Base-by-base conservation (phyloP, 2,888 invertebrate genomes). In the Andrena praecox region DNA sequence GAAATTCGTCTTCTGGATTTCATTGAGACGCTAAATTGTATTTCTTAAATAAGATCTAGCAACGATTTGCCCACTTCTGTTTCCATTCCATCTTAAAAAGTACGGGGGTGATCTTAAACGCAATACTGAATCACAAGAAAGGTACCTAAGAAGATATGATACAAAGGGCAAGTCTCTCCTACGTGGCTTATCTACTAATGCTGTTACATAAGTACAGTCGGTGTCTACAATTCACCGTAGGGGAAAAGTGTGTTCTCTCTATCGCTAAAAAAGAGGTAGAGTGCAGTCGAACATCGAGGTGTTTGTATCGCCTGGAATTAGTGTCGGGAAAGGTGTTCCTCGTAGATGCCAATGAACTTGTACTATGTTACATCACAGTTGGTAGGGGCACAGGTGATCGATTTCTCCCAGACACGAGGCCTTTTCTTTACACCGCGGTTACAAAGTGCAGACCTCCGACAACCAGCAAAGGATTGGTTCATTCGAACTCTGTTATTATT, bases 131-230 rank as follows among this genome's bases (percentile, higher is more conserved):
- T 76, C 66, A 71, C 68, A 82, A 56, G 64, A 76, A 52, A 72
- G 68, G 31, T 80, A 75, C 71, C 80, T 80, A 75, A 71, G 70
- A 62, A 82, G 59, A 80, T 80, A 83, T 81, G 73, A 66, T 83
- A 83, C 82, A 83, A 73, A 77, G 81, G 76, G 56, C 33, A 76
- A 42, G 52, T 83, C 72, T 83, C 33, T 83, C 77, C 81, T 83
- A 83, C 81, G 72, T 83, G 81, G 70, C 76, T 81, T 83, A 83
- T 80, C 81, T 81, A 77, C 81, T 81, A 42, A 83, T 70, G 59
- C 72, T 77, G 69, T 77, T 83, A 73, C 80, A 82, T 69, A 80
- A 68, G 59, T 82, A 82, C 56, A 80, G 56, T 80, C 77, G 77
- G 77, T 83, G 73, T 83, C 81, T 77, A 80, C 82, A 73, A 80